Conservation (phyloP, 2,888 invertebrate species). For the Isoperla grammatica region DNA sequence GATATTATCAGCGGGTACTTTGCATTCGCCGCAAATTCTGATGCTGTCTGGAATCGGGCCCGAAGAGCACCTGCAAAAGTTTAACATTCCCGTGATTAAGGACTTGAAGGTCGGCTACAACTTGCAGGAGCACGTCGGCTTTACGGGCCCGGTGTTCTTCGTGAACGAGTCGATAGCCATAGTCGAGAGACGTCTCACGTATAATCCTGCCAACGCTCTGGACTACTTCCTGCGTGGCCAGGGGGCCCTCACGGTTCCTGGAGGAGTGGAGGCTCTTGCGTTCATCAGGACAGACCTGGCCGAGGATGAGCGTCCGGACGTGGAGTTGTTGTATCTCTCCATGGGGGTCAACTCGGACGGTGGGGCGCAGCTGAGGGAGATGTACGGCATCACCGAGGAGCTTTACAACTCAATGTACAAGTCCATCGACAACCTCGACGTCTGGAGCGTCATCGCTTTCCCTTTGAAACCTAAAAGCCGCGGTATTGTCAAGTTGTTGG, state of each 20-base stretch:
- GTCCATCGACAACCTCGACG: slow-evolving; percentile 48
- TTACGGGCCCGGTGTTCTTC: slow-evolving; percentile 41
- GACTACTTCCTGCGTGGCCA: slow-evolving; percentile 40
- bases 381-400: slow-evolving; percentile 48
- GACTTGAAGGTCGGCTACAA: slow-evolving; percentile 41
- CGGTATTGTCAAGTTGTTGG: slow-evolving; percentile 48
- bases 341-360: slow-evolving; percentile 70
- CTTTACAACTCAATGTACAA: slow-evolving; percentile 54
- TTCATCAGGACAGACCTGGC: slow-evolving; percentile 44
- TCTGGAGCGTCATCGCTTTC: slow-evolving; percentile 67
- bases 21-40: slow-evolving; percentile 56
- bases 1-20: slow-evolving; percentile 50
- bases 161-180: slow-evolving; percentile 37
- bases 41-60: slow-evolving; percentile 56
- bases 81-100: slow-evolving; percentile 36
- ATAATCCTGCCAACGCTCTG: slow-evolving; percentile 37
- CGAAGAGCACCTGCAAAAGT: slow-evolving; percentile 39
- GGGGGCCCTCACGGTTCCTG: slow-evolving; percentile 43
- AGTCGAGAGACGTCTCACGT: slow-evolving; percentile 34
- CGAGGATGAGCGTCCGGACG: slow-evolving; percentile 62
- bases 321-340: slow-evolving; percentile 73
- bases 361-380: slow-evolving; percentile 67
- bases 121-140: slow-evolving; percentile 44
- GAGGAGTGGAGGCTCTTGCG: slow-evolving; percentile 45
- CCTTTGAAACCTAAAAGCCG: slow-evolving; percentile 55